These are phyloP conservation scores for Beaufortia kweichowensis DNA, from an alignment of 2,113 vertebrate genomes.

Conservation along the genomic window DNA sequence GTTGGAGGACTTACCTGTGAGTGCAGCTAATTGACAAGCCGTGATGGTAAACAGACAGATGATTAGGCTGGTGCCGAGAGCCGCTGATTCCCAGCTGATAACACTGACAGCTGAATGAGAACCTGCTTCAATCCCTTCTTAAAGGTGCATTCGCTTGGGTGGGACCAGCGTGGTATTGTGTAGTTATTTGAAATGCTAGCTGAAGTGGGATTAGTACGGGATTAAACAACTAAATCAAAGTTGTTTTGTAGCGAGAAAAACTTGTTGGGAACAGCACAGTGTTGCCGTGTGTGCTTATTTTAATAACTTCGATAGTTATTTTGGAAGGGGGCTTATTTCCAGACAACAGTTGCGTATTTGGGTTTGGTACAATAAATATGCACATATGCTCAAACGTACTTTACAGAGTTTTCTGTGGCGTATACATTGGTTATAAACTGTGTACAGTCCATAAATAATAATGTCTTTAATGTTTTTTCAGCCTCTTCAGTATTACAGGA, in stretches of 20 bases:
- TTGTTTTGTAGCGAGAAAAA: conserved; percentile 16
- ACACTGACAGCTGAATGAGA: conserved; percentile 58
- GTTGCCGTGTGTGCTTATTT: not conserved
- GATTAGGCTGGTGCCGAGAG: conserved; percentile 61
- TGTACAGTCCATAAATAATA: too few relatives aligned
- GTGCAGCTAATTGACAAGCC: conserved; percentile 74
- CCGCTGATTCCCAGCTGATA: conserved; percentile 67
- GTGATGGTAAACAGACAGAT: conserved; percentile 72
- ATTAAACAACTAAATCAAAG: conserved; percentile 32
- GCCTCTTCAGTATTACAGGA: too few relatives aligned
- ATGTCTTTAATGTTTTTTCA: too few relatives aligned
- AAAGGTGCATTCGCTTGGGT: conserved; percentile 7
- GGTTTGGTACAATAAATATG: too few relatives aligned
- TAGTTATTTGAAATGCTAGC: conserved; percentile 29
- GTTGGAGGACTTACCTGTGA: conserved; percentile 69
- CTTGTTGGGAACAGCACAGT: not conserved
- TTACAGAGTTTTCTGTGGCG: too few relatives aligned
- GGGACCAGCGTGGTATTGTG: conserved; percentile 13
- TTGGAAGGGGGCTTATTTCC: too few relatives aligned
- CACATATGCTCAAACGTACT: too few relatives aligned
- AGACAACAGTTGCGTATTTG: too few relatives aligned
- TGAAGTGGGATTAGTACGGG: conserved; percentile 30
- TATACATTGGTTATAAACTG: too few relatives aligned
- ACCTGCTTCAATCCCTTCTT: conserved; percentile 44
- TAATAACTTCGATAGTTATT: too few relatives aligned